Percentiles rank a stretch among this genome's conserved stretches.
Conservation (phyloP, 2,113 vertebrate genomes). For the Dasyornis broadbenti region DNA sequence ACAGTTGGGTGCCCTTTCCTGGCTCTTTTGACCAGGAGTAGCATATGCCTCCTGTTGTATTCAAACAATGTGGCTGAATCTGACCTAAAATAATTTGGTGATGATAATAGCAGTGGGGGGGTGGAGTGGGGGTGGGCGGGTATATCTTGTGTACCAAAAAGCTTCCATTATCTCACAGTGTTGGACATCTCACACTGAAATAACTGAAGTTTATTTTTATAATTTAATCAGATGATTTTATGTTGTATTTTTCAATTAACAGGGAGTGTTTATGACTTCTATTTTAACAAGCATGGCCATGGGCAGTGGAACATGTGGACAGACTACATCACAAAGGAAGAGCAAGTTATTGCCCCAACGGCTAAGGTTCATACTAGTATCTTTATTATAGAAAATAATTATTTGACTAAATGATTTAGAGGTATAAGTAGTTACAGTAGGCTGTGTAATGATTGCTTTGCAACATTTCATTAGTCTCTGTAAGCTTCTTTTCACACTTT, state of each 20-base stretch:
- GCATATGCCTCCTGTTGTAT: not conserved
- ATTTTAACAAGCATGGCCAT: constrained; percentile 79
- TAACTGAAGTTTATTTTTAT: not conserved
- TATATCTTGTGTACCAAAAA: not conserved
- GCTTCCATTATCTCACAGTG: not conserved
- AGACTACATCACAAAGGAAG: constrained; percentile 80
- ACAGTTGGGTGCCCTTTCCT: not conserved
- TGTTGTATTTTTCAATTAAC: constrained; percentile 16
- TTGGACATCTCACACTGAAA: not conserved
- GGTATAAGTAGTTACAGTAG: not conserved
- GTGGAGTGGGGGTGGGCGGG: rapidly evolving
- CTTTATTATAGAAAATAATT: not conserved
- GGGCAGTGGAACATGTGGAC: constrained; percentile 87
- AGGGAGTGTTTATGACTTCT: constrained; percentile 91
- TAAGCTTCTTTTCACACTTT: not conserved
- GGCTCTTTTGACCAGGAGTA: not conserved
- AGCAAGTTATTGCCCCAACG: constrained; percentile 69
- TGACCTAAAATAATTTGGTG: not conserved
- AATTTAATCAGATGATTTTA: not conserved
- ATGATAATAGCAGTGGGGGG: not conserved
- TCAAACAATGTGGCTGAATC: not conserved
- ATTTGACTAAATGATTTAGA: not conserved
- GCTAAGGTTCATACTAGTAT: constrained; percentile 75
- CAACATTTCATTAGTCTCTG: not conserved
- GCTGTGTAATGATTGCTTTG: not conserved